A percentile compares a stretch with the other conserved stretches of the same genome.
Evolutionary conservation across 2,113 vertebrate species (phyloP).

Genomic region (Myotis brandtii): DNA sequence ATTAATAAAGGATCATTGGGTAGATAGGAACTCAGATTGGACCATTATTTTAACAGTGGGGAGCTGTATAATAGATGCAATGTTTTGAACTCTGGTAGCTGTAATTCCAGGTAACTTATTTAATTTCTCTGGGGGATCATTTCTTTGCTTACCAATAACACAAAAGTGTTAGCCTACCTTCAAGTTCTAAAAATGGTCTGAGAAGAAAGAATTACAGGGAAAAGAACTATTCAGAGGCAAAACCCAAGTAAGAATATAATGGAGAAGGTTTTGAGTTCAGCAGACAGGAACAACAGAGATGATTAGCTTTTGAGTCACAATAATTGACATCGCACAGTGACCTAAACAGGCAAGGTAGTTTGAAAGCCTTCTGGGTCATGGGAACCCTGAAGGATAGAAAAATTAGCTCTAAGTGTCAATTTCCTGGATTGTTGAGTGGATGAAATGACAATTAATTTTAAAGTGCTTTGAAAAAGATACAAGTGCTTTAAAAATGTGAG

Average conservation of each 20-base stretch:
- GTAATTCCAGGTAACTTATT: neutral
- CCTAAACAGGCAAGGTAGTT: neutral
- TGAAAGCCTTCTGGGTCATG: neutral
- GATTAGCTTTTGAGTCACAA: neutral
- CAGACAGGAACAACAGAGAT: neutral
- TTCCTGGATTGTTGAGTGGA: slow-evolving; percentile 10
- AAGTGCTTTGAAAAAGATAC: slow-evolving; percentile 25
- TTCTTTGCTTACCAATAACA: neutral
- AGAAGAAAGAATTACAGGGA: neutral
- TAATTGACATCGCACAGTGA: neutral
- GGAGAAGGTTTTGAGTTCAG: neutral
- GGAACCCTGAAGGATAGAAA: neutral
- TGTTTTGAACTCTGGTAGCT: neutral
- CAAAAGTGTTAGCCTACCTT: neutral
- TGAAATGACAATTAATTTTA: slow-evolving; percentile 49
- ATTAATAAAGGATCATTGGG: neutral
- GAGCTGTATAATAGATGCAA: neutral
- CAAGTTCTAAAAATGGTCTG: neutral
- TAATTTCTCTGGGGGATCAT: neutral
- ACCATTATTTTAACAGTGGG: neutral
- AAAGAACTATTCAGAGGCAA: slow-evolving; percentile 4
- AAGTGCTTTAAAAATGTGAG: neutral
- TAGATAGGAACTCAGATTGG: neutral
- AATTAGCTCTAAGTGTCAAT: slow-evolving; percentile 12
- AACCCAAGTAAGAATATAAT: neutral